Conservation (phyloP, 2,888 invertebrate species). For the Acleris holmiana region DNA sequence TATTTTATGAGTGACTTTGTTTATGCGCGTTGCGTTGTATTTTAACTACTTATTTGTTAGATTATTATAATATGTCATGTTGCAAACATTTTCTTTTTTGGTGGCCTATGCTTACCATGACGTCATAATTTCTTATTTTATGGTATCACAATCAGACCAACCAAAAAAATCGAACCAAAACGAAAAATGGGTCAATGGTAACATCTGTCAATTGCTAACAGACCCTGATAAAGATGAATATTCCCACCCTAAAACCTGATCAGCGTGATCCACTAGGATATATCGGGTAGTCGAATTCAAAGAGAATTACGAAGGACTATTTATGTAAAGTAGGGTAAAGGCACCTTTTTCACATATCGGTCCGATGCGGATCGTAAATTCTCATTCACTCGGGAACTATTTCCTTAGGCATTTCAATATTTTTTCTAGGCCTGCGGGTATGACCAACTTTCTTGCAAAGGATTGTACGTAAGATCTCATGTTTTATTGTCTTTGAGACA, state of each 20-base stretch:
- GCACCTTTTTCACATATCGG: constrained; percentile 46
- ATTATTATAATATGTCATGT: too few relatives aligned
- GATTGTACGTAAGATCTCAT: neutral
- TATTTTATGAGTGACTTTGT: too few relatives aligned
- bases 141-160: too few relatives aligned
- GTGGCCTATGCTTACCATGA: too few relatives aligned
- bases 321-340: constrained; percentile 53
- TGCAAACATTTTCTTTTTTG: too few relatives aligned
- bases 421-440: constrained; percentile 23
- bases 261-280: constrained; percentile 40
- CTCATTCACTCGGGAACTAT: constrained; percentile 44
- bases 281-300: constrained; percentile 49
- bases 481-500: too few relatives aligned
- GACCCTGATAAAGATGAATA: constrained; percentile 34
- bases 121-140: too few relatives aligned
- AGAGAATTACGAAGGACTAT: constrained; percentile 47
- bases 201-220: constrained; percentile 34
- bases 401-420: constrained; percentile 43
- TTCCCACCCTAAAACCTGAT: constrained; percentile 34
- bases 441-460: constrained; percentile 12
- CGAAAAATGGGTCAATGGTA: constrained; percentile 15
- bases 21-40: too few relatives aligned
- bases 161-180: too few relatives aligned
- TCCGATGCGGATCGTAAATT: constrained; percentile 46
- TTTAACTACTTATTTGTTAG: too few relatives aligned